Evolutionary conservation across 2,113 vertebrate species (phyloP), one percentile per base, ranked within the genome.

Genomic region (Phalacrocorax pelagicus): DNA sequence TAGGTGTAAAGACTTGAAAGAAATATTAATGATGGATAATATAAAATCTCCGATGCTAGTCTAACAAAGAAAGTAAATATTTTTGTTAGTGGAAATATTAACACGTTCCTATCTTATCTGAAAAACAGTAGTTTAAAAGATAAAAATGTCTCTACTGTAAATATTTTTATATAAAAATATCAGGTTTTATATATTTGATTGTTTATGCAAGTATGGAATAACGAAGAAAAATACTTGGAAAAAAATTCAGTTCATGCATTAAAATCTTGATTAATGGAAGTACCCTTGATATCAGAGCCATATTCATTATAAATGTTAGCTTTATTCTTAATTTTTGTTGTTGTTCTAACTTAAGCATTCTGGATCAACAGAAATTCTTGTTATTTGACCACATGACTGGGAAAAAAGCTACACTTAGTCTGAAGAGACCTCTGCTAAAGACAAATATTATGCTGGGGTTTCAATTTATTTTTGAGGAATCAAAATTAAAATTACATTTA

Each of bases 201-300:
- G 2, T 2, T 75, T 71, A 61, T 77, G 26, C 24, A 88, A 4
- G 0, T 10, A 54, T 47, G 14, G 21, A 0, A 2, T 12, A 69
- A 73, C 27, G 62, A 59, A 81, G 5, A 66, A 55, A 71, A 79
- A 12, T 16, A 34, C 1, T 34, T 1, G 4, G 27, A 2, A 42
- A 93, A 47, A 32, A 1, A 19, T 86, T n/a, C 12, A 40, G 20
- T 46, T 54, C 49, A 1, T 74, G 9, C 7, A 34, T 89, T 57
- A 20, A 86, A 73, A 52, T 42, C 2, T 78, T 75, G 12, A 49
- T 54, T 49, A 26, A 10, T 18, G 55, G 32, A 88, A 38, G 0
- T 23, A 47, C 30, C 12, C 20, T 73, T 61, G 18, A 20, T 57
- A 40, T 73, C 51, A 42, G 26, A 81, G 7, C 9, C 9, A 58